A percentile compares a stretch with the other conserved stretches of the same genome.
These are phyloP conservation scores for Leucophenga varia DNA, from an alignment of 1,140 invertebrate species.

Conservation along the genomic window DNA sequence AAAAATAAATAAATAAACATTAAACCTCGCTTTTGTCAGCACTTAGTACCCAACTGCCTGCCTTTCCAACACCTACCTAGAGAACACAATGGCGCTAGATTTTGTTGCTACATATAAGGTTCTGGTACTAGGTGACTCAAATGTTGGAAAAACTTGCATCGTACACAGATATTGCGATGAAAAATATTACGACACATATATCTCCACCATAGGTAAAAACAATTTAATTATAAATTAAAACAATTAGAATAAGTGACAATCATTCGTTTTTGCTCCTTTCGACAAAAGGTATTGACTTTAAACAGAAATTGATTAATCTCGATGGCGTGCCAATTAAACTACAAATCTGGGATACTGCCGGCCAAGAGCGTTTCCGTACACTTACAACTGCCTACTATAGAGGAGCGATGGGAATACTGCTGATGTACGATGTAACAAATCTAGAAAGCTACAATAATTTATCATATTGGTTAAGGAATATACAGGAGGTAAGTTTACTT, in stretches of 20 bases:
- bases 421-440: conserved; percentile 86
- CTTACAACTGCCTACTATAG: conserved; percentile 85
- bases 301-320: conserved; percentile 85
- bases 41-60: too few species aligned
- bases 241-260: too few species aligned
- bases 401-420: conserved; percentile 82
- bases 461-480: conserved; percentile 83
- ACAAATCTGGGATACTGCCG: conserved; percentile 83
- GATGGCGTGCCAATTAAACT: conserved; percentile 83
- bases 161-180: conserved; percentile 89
- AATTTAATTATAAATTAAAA: too few species aligned
- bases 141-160: conserved; percentile 90
- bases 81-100: conserved; percentile 72
- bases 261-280: background rate
- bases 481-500: conserved; percentile 69
- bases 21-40: too few species aligned
- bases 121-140: conserved; percentile 84
- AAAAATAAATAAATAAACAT: conserved; percentile 12
- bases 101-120: conserved; percentile 84
- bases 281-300: conserved; percentile 82
- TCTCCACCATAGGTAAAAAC: conserved; percentile 87
- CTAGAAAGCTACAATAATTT: conserved; percentile 84
- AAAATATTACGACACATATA: conserved; percentile 87
- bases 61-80: conserved; percentile 8
- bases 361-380: conserved; percentile 60